Conservation (phyloP, 2,797 vertebrate genomes). For the Bufotes viridis region DNA sequence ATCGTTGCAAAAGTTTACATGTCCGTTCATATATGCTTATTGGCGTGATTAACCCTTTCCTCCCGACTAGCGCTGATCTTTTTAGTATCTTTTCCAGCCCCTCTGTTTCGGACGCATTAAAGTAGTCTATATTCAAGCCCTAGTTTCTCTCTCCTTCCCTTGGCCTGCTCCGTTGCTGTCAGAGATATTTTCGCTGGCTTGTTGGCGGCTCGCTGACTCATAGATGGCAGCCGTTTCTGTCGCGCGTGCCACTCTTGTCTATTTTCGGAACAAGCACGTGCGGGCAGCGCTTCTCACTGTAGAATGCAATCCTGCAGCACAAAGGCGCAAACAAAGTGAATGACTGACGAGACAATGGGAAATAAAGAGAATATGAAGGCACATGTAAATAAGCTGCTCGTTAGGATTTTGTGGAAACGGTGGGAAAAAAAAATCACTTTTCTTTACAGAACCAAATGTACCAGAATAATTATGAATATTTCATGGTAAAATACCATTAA, state of each 20-base stretch:
- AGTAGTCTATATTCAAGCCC: background rate
- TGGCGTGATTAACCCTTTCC: too few relatives aligned
- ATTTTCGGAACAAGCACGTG: conserved; percentile 40
- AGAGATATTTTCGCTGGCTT: background rate
- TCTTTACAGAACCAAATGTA: conserved; percentile 37
- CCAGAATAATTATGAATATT: conserved; percentile 45
- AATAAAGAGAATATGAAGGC: conserved; percentile 17
- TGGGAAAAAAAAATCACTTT: background rate
- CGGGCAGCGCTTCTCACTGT: conserved; percentile 13
- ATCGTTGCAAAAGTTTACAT: too few relatives aligned
- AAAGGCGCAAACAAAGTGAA: conserved; percentile 29
- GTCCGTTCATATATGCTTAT: too few relatives aligned
- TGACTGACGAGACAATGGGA: conserved; percentile 43
- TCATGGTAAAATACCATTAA: conserved; percentile 44
- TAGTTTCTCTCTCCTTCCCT: background rate
- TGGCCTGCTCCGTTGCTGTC: background rate
- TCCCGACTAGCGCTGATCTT: too few relatives aligned
- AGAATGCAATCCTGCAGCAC: conserved; percentile 32
- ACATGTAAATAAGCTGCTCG: conserved; percentile 21
- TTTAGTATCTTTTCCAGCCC: background rate
- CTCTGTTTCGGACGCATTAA: background rate
- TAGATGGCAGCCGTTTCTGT: conserved; percentile 19
- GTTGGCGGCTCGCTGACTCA: conserved; percentile 16
- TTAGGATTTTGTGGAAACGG: conserved; percentile 14
- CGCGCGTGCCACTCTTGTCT: conserved; percentile 24